Evolutionary conservation across 2,797 vertebrate species (phyloP).

Genomic region (Enteromius unitaeniatus): DNA sequence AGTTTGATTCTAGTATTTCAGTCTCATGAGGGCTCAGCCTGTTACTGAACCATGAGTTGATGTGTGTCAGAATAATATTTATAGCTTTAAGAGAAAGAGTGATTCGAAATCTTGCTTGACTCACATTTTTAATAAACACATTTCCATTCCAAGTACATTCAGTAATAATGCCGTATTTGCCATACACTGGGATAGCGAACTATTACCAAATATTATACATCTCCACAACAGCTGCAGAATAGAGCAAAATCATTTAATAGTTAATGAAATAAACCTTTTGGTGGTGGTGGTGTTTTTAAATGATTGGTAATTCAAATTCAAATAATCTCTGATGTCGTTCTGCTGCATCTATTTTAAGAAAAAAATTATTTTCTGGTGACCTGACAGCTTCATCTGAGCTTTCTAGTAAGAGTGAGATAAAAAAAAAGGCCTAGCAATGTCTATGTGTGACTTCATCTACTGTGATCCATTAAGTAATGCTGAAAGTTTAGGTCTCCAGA

Average conservation of each 20-base stretch:
- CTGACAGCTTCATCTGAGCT: background rate
- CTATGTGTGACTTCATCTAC: background rate
- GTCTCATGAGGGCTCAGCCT: background rate
- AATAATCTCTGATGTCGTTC: background rate
- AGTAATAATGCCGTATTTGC: background rate
- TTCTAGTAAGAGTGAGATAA: background rate
- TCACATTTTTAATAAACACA: background rate
- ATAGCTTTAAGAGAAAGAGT: background rate
- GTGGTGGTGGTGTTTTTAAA: background rate
- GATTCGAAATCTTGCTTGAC: background rate
- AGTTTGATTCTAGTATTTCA: background rate
- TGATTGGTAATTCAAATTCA: background rate
- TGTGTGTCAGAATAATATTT: background rate
- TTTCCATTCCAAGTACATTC: background rate
- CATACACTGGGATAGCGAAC: too few species aligned
- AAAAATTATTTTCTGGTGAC: background rate
- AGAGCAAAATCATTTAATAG: background rate
- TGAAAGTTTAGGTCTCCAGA: constrained; percentile 24
- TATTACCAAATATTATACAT: background rate
- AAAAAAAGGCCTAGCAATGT: background rate
- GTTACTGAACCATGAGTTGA: background rate
- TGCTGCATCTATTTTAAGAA: background rate
- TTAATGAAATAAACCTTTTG: background rate
- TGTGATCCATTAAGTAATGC: constrained; percentile 28
- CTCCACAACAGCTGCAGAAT: background rate